Base-by-base conservation (phyloP, 2,797 vertebrate genomes). In the Spinus olivaceus region DNA sequence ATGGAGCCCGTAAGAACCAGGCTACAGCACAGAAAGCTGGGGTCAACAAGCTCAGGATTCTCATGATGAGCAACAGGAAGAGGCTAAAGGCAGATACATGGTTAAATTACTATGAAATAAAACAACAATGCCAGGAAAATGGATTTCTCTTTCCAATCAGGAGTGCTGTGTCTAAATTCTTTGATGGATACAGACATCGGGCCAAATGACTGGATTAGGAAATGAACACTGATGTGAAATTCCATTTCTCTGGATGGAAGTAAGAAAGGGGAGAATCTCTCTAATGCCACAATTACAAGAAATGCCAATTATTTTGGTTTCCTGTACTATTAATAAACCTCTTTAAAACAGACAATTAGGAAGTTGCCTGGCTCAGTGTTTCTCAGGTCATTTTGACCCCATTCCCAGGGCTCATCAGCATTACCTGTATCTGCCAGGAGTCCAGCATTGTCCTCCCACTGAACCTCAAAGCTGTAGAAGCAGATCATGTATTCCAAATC, bases 401-500 rank as follows among this genome's bases (percentile, higher is more conserved):
- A 3, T 56, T 61, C 14, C 8, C 79, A 66, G 9, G 41, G 71
- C 67, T 54, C 14, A 10, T 9, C 47, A 69, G 78, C 53, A 32
- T 44, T 71, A 97, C 97, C 96, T 97, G 96, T 97, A 59, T 97
- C 77, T 89, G 98, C 98, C 96, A 99, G 96, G 60, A 99, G 98
- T 35, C 98, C 98, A 4, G 96, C 69, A 4, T 91, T 97, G 93
- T 97, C 85, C 22, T 95, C 95, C 99, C 99, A 99, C 97, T 98
- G 95, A 86, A 99, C 98, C 95, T 99, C 99, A 92, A 99, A 98
- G 96, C 99, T 99, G 98, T 99, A 99, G 98, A 99, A 99, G 95
- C 99, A 99, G 97, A 99, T 99, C 98, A 99, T 99, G 97, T 99
- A 99, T 98, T 99, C 99, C 97, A 99, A 98, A 96, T 99, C 99